Evolutionary conservation across 2,797 vertebrate genomes (phyloP), one percentile per base, ranked within the genome.

Genomic region (Epinephelus awoara): DNA sequence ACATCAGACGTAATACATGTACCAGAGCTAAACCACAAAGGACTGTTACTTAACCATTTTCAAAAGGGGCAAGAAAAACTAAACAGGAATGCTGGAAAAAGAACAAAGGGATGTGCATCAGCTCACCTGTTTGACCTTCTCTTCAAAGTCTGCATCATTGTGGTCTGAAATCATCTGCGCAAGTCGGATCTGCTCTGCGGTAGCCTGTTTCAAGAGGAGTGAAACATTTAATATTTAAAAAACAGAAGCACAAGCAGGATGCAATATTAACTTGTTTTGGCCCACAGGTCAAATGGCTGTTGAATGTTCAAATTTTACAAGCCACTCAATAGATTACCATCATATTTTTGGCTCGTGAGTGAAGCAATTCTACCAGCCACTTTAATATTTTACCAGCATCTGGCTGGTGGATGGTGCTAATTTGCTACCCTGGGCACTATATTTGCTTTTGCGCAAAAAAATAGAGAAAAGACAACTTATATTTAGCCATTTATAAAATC

Each of bases 151-250:
- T 91, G 97, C 97, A 80, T 99, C 98, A 27, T 98, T 99, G 94
- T 99, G 97, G 96, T 99, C 98, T 65, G 98, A 99, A 95, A 99
- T 99, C 98, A 99, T 99, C 97, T 99, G 98, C 85, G 98, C 98
- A 85, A 99, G 97, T 96, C 98, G 95, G 92, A 99, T 99, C 94
- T 99, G 98, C 96, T 99, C 98, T 5, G 98, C 98, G 44, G 98
- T 99, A 85, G 98, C 98, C 98, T 99, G 85, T 51, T 66, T 3
- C 11, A 79, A 83, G 27, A 65, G 34, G 6, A 67, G 6, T 9
- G 7, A 65, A 58, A 73, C 12, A 57, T 66, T 34, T 6, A 61
- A 65, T 18, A 75, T 67, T 72, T 71, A 18, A 15, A 64, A 59
- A 82, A 67, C 17, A 34, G 4, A 51, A n/a, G 13, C 23, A 68